These are phyloP conservation scores for Hyperoplus lanceolatus DNA, from an alignment of 2,797 vertebrate genomes.

Conservation along the genomic window DNA sequence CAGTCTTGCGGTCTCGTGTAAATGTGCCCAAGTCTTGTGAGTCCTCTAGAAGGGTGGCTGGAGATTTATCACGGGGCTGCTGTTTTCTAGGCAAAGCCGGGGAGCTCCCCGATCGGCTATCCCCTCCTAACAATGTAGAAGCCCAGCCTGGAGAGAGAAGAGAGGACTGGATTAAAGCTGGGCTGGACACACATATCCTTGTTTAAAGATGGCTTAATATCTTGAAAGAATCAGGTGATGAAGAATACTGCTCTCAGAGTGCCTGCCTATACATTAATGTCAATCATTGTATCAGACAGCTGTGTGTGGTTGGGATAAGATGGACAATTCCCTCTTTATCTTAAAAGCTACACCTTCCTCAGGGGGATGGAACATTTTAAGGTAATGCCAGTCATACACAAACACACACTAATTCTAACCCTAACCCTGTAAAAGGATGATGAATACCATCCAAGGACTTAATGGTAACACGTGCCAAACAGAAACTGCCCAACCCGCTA, in stretches of 20 bases:
- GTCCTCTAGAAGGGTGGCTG: slow-evolving; percentile 93
- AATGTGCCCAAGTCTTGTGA: slow-evolving; percentile 92
- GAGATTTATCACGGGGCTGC: slow-evolving; percentile 95
- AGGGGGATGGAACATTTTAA: slow-evolving; percentile 29
- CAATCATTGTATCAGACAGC: slow-evolving; percentile 23
- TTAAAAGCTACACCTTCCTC: slow-evolving; percentile 38
- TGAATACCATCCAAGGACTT: slow-evolving; percentile 19
- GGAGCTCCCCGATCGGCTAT: slow-evolving; percentile 86
- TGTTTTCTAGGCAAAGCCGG: slow-evolving; percentile 97
- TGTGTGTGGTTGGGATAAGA: background rate
- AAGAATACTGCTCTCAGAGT: background rate
- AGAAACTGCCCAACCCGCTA: slow-evolving; percentile 3
- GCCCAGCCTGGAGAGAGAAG: slow-evolving; percentile 78
- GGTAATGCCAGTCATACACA: slow-evolving; percentile 3
- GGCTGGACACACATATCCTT: slow-evolving; percentile 7
- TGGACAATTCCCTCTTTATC: background rate
- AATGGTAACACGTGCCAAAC: slow-evolving; percentile 13
- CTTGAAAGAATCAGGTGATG: background rate
- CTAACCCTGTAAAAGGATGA: slow-evolving; percentile 28
- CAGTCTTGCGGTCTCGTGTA: slow-evolving; percentile 95
- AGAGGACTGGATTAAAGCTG: slow-evolving; percentile 40
- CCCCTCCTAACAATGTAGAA: slow-evolving; percentile 78
- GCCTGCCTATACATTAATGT: slow-evolving; percentile 25
- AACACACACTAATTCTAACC: slow-evolving; percentile 16
- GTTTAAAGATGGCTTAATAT: slow-evolving; percentile 21